Evolutionary conservation across 2,888 invertebrate species (phyloP), one percentile per base, ranked within the genome.

Genomic region (Rapana venosa): DNA sequence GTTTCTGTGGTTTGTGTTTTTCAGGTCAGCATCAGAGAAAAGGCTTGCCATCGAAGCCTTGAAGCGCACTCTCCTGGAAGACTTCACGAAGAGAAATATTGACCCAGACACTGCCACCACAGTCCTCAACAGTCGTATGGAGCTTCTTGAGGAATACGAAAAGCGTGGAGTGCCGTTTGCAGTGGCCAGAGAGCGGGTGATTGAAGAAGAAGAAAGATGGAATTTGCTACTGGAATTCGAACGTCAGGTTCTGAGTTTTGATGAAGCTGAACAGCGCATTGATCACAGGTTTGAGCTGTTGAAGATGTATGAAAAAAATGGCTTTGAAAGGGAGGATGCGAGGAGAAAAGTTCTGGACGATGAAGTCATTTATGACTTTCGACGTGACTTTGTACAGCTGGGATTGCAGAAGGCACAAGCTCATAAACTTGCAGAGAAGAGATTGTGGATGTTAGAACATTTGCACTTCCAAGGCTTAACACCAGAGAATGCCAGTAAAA

Each of bases 171-270:
- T 88, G 88, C 88, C 88, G n/a, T 88, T 88, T 83, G 81, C 58
- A 1, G 36, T 88, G 56, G 88, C 88, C 0, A 81, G 79, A n/a
- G 83, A 83, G 83, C 77, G 88, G 15, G 88, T 88, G 17, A 88
- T 88, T 35, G 79, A 83, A 56, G 88, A 88, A 58, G 88, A 88
- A 26, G 88, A 88, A 61, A 30, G 88, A 35, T 88, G 88, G 88
- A 88, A 88, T n/a, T 81, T 88, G 47, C 36, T 88, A 15, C 81
- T 88, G 6, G 88, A 88, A 35, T 88, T 88, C n/a, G 88, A 88
- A 58, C 58, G 88, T n/a, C 88, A 88, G 36, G 79, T 35, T 81
- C n/a, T 88, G 81, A 56, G 66, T 32, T 88, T 88, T 66, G 88
- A 88, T 22, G 88, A 88, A 32, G 88, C 88, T n/a, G 88, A 88